Evolutionary conservation across 2,797 vertebrate genomes (phyloP), one percentile per base, ranked within the genome.

Genomic region (Phrynocephalus forsythii): DNA sequence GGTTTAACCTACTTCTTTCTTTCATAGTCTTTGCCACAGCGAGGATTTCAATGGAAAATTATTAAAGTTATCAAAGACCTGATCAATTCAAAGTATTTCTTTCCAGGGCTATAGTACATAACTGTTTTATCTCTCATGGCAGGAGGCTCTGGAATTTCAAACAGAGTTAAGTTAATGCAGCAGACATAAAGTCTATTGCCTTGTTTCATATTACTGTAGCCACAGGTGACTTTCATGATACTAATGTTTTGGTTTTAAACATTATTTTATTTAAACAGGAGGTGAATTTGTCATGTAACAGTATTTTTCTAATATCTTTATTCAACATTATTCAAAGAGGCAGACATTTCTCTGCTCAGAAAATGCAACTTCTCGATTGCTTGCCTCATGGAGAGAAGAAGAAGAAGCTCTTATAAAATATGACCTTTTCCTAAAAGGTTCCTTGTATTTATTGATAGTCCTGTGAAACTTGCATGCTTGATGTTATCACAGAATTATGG

Each of bases 251-350:
- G 83, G 63, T 33, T 60, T 8, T 0, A 48, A n/a, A 60, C 56
- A 60, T 60, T 3, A 60, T 60, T 60, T 60, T 60, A 60, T 60
- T 56, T 5, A 69, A 88, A 68, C 20, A 69, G 20, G 20, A 80
- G 67, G 26, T 60, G 81, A 6, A 10, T 8, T 1, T 76, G 75
- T 88, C 33, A 22, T 72, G 0, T 20, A 33, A 10, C 20, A 76
- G 16, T 79, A 60, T 56, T 82, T 92, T 90, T 7, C 44, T 84
- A 38, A 44, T 75, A 33, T 84, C 86, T 91, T 82, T 24, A n/a
- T 90, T 69, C 44, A 82, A 33, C 11, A 75, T 5, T 22, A 0
- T 68, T 86, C 67, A 60, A 90, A 83, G 6, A 76, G 30, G 44
- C 28, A 3, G 9, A 26, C 2, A 33, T 91, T 91, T 76, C 69